Percentiles rank a stretch among this genome's conserved stretches.
Conservation (phyloP, 53 echinoderm and acorn worm species). For the Holothuria scabra region DNA sequence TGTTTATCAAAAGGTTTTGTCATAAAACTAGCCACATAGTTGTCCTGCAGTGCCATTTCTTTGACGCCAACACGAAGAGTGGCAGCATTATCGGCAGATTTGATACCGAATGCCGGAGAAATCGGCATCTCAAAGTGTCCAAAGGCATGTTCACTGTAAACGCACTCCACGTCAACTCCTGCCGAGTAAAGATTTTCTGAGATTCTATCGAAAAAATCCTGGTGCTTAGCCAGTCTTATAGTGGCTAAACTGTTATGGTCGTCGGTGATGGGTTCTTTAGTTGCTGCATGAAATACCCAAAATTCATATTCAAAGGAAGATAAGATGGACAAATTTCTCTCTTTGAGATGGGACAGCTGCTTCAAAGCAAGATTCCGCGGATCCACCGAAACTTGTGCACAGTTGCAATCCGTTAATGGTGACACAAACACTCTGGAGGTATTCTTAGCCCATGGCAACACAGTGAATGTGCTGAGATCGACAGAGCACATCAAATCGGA, state of each 20-base stretch:
- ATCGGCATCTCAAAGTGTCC: constrained; percentile 58
- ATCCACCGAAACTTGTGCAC: too few species aligned
- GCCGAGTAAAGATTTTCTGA: constrained; percentile 3
- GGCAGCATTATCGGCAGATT: constrained; percentile 62
- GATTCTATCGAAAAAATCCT: neutral
- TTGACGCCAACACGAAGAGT: constrained; percentile 55
- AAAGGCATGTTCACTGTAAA: constrained; percentile 50
- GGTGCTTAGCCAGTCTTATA: neutral
- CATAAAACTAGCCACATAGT: constrained; percentile 62
- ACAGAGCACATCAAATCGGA: neutral
- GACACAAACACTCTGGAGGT: neutral
- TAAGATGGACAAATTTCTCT: neutral
- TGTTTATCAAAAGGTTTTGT: neutral
- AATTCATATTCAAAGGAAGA: constrained; percentile 4
- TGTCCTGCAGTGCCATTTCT: constrained; percentile 57
- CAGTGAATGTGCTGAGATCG: neutral
- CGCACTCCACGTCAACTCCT: neutral
- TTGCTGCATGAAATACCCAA: neutral
- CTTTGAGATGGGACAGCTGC: neutral
- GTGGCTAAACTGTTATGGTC: neutral
- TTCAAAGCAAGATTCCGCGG: neutral
- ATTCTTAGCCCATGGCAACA: neutral
- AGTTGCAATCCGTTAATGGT: neutral
- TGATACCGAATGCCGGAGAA: constrained; percentile 59
- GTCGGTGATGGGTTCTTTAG: neutral